These are phyloP conservation scores for Orchesella flavescens DNA, from an alignment of 2,888 invertebrate species.

Conservation along the genomic window DNA sequence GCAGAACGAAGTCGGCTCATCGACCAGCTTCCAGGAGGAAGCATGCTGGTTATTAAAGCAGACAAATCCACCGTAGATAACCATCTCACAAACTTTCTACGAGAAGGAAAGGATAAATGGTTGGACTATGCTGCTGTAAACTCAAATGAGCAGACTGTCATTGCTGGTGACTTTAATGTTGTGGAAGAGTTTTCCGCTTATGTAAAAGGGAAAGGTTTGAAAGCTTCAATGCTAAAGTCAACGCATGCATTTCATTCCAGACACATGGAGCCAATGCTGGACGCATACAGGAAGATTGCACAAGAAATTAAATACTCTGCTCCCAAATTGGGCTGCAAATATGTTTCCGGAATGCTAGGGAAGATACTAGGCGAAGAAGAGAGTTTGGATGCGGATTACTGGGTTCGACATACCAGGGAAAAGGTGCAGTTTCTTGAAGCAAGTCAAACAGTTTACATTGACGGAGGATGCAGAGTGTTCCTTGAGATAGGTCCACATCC, in stretches of 20 bases:
- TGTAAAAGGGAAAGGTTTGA: neutral
- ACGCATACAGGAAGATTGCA: neutral
- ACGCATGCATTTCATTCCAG: conserved; percentile 53
- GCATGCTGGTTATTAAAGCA: conserved; percentile 30
- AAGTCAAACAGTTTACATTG: neutral
- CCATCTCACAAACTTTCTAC: neutral
- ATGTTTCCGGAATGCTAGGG: conserved; percentile 46
- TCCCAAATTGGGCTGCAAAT: neutral
- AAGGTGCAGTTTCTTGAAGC: conserved; percentile 30
- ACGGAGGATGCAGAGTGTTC: conserved; percentile 24
- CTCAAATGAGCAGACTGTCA: conserved; percentile 50
- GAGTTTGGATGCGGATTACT: conserved; percentile 30
- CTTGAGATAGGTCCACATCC: conserved; percentile 63
- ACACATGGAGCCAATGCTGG: conserved; percentile 49
- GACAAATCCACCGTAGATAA: neutral
- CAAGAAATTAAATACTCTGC: neutral
- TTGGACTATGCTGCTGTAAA: conserved; percentile 59
- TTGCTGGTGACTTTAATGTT: conserved; percentile 27
- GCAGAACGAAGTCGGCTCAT: conserved; percentile 10
- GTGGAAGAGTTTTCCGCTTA: conserved; percentile 13
- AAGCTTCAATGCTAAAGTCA: conserved; percentile 18
- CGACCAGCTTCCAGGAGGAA: conserved; percentile 8
- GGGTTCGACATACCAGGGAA: conserved; percentile 36
- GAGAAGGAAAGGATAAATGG: neutral
- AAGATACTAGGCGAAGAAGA: neutral